Conservation (phyloP, 2,113 vertebrate species). For the Onychostoma macrolepis region DNA sequence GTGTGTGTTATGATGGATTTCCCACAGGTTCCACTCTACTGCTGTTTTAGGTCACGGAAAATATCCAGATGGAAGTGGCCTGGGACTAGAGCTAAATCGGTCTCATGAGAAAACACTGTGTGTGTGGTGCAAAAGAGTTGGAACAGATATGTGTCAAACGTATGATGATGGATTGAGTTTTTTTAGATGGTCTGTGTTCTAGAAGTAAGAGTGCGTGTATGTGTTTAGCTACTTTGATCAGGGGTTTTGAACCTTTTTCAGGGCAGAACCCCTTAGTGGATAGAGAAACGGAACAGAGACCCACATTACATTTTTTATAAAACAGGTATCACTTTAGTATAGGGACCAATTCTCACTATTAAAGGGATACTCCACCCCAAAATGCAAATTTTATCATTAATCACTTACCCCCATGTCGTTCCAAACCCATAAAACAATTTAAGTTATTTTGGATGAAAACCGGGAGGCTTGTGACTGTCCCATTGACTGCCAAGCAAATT, state of each 20-base stretch:
- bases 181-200: slow-evolving; percentile 45
- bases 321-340: no score
- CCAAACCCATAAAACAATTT: no score
- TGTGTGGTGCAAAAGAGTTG: not conserved
- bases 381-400: no score
- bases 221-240: slow-evolving; percentile 34
- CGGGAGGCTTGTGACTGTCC: no score
- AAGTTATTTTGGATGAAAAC: no score
- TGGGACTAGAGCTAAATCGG: not conserved
- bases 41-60: slow-evolving; percentile 24
- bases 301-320: not conserved
- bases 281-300: not conserved
- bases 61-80: not conserved
- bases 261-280: not conserved
- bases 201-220: slow-evolving; percentile 16
- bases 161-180: slow-evolving; percentile 59
- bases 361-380: no score
- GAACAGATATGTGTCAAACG: slow-evolving; percentile 8
- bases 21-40: not conserved
- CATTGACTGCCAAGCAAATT: no score
- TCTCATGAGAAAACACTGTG: slow-evolving; percentile 27
- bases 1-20: slow-evolving; percentile 13
- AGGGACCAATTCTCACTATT: no score
- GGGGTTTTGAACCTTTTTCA: not conserved
- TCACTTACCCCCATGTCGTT: no score